A percentile compares a stretch with the other conserved stretches of the same genome.
phyloP scores from a whole-genome alignment of 2,113 vertebrate genomes.

The Agapornis roseicollis region DNA sequence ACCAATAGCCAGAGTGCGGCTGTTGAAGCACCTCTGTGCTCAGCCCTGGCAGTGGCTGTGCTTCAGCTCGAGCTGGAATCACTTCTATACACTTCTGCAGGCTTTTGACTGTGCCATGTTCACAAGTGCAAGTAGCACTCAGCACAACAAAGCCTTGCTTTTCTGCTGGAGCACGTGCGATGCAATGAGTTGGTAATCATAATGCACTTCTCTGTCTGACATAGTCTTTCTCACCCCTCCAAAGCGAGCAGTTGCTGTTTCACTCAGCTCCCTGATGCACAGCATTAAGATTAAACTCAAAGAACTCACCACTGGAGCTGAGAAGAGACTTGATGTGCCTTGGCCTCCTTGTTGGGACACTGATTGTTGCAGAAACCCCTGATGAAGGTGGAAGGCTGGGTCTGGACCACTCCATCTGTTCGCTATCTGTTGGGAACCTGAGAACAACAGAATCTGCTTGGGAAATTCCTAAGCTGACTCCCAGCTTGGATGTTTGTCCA shows the following conservation, averaged over 20 bases:
- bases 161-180: not conserved
- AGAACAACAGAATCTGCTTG: not conserved
- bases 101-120: not conserved
- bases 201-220: not conserved
- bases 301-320: not conserved
- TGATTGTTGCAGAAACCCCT: not conserved
- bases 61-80: not conserved
- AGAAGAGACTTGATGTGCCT: not conserved
- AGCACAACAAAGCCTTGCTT: not conserved
- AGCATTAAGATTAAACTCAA: not conserved
- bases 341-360: not conserved
- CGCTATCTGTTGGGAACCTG: not conserved
- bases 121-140: not conserved
- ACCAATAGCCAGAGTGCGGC: not conserved
- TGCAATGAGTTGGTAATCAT: not conserved
- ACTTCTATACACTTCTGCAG: not conserved
- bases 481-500: not conserved
- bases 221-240: not conserved
- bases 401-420: not conserved
- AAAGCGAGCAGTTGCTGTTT: not conserved
- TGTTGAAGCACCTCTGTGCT: not conserved
- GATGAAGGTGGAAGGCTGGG: not conserved
- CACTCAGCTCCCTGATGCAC: not conserved
- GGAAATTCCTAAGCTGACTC: not conserved
- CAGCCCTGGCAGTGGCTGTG: not conserved